A percentile compares a stretch with the other conserved stretches of the same genome.
Conservation (phyloP, 2,113 vertebrate species). For the Pontoporia blainvillei region DNA sequence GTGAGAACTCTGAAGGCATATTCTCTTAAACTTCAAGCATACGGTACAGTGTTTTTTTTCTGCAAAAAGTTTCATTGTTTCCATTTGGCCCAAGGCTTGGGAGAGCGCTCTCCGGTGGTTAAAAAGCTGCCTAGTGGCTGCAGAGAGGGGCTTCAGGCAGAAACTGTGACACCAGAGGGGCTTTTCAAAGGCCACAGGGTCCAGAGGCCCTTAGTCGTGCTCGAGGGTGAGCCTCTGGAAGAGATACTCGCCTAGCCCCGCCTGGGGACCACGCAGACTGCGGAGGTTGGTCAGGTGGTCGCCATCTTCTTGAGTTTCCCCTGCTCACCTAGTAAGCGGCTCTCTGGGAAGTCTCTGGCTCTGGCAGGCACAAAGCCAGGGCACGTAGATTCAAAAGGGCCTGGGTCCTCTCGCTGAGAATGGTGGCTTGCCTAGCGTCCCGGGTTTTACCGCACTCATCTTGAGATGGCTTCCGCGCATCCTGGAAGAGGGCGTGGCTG, state of each 20-base stretch:
- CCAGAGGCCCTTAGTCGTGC: background rate
- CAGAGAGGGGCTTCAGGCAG: background rate
- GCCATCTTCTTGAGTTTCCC: background rate
- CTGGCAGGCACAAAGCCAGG: background rate
- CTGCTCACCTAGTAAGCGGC: background rate
- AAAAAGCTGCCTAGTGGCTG: background rate
- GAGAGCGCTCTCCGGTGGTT: background rate
- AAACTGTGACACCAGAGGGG: background rate
- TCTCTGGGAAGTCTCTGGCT: background rate
- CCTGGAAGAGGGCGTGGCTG: background rate
- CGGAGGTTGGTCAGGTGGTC: fast-evolving
- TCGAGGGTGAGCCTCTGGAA: background rate
- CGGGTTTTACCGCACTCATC: background rate
- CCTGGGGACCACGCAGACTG: too few species aligned
- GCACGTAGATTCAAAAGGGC: fast-evolving
- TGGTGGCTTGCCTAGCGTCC: background rate
- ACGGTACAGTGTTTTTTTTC: background rate
- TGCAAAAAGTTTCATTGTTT: background rate
- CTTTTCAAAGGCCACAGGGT: background rate
- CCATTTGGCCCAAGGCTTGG: background rate
- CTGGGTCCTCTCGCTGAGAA: background rate
- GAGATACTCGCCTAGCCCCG: background rate
- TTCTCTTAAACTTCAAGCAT: background rate
- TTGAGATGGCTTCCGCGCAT: background rate
- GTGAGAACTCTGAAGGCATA: background rate